Percentiles rank a stretch among this genome's conserved stretches.
phyloP scores from a whole-genome alignment of 2,888 invertebrate genomes.

The Lepeophtheirus nordmannii region DNA sequence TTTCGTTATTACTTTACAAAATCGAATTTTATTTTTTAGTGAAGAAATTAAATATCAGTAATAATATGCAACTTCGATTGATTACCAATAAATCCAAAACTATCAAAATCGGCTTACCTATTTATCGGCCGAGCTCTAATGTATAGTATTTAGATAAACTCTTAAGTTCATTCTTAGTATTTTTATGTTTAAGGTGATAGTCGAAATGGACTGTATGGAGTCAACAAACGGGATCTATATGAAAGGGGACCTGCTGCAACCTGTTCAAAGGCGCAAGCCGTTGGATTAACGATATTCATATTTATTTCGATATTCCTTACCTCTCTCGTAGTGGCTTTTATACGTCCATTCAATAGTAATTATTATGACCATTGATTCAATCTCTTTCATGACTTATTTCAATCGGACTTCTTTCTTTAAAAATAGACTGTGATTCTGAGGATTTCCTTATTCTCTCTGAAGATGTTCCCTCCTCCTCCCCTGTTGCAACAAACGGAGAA shows the following conservation, averaged over 20 bases:
- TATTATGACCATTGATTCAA: constrained; percentile 35
- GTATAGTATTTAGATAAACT: too few species aligned
- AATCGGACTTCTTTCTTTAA: too few species aligned
- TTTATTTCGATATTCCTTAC: constrained; percentile 63
- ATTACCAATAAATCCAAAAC: too few species aligned
- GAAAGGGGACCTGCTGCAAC: constrained; percentile 64
- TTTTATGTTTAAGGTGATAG: constrained; percentile 13
- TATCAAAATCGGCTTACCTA: too few species aligned
- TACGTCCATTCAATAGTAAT: constrained; percentile 54
- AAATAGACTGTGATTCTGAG: too few species aligned
- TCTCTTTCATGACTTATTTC: too few species aligned
- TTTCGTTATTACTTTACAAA: too few species aligned
- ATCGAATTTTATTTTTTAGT: too few species aligned
- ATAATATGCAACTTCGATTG: too few species aligned
- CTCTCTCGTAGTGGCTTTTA: constrained; percentile 74
- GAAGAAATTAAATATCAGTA: too few species aligned
- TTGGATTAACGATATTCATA: constrained; percentile 61
- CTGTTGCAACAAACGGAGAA: constrained; percentile 55
- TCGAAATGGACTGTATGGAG: constrained; percentile 33
- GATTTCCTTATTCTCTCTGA: too few species aligned
- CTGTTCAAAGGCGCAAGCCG: constrained; percentile 68
- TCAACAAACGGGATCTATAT: constrained; percentile 50
- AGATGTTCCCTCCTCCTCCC: constrained; percentile 30
- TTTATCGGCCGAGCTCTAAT: too few species aligned
- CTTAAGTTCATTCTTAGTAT: background rate